phyloP scores from a whole-genome alignment of 2,888 invertebrate species.

The Seira sanloemensis region DNA sequence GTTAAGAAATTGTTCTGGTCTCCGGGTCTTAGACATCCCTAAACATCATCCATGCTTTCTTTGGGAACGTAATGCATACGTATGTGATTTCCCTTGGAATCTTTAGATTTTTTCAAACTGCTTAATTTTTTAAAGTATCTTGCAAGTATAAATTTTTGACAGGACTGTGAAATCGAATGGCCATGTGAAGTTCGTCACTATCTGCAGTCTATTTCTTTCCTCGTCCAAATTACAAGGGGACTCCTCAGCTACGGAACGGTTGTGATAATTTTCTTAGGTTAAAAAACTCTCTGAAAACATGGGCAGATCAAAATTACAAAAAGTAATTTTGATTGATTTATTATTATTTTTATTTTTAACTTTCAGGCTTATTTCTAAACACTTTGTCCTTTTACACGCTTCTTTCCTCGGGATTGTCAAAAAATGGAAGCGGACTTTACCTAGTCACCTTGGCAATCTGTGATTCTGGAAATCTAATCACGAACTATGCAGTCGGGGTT shows the following conservation, averaged over 20 bases:
- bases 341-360: not conserved
- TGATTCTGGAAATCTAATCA: slow-evolving; percentile 75
- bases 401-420: slow-evolving; percentile 74
- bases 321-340: slow-evolving; percentile 1
- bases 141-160: not conserved
- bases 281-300: not conserved
- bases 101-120: not conserved
- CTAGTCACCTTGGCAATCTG: slow-evolving; percentile 75
- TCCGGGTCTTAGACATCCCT: slow-evolving; percentile 42
- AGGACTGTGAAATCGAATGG: slow-evolving; percentile 72
- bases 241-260: slow-evolving; percentile 75
- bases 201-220: slow-evolving; percentile 74
- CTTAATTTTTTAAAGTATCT: not conserved
- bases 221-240: slow-evolving; percentile 74
- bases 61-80: slow-evolving; percentile 16
- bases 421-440: slow-evolving; percentile 75
- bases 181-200: slow-evolving; percentile 75
- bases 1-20: slow-evolving; percentile 36
- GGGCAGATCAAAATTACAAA: not conserved
- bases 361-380: slow-evolving; percentile 75
- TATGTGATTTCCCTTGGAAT: not conserved
- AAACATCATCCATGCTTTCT: slow-evolving; percentile 53
- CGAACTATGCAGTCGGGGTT: slow-evolving; percentile 75
- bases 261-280: slow-evolving; percentile 75
- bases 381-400: slow-evolving; percentile 75